Conservation (phyloP, 2,113 vertebrate species). For the Rhipidura dahli region DNA sequence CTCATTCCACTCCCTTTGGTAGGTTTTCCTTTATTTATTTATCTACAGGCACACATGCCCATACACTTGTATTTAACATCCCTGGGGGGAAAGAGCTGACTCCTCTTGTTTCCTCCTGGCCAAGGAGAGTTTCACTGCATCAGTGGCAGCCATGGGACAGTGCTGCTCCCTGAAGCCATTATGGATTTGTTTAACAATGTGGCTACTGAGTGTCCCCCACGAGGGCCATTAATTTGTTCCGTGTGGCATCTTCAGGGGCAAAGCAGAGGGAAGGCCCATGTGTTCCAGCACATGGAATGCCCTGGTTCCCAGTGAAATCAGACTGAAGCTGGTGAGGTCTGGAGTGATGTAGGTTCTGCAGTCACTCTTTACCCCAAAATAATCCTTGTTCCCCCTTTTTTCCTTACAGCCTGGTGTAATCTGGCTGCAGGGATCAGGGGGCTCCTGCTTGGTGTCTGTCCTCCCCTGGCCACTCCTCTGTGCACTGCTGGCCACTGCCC, state of each 20-base stretch:
- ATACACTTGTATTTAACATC: rapidly evolving
- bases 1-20: background rate
- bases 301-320: background rate
- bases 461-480: background rate
- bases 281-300: rapidly evolving
- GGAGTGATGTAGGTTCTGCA: background rate
- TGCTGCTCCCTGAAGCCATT: background rate
- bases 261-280: background rate
- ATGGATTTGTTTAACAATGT: background rate
- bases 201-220: background rate
- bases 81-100: background rate
- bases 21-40: background rate
- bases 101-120: background rate
- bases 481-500: background rate
- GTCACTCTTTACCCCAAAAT: background rate
- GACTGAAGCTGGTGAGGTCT: background rate
- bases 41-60: rapidly evolving
- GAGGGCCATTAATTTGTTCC: background rate
- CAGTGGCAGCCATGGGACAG: rapidly evolving
- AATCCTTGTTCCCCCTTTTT: background rate
- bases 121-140: background rate
- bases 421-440: background rate
- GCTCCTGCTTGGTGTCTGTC: background rate
- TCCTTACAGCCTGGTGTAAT: background rate
- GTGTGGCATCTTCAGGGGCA: rapidly evolving